Evolutionary conservation across 2,888 invertebrate genomes (phyloP), one percentile per base, ranked within the genome.

Genomic region (Lasioglossum leucozonium): DNA sequence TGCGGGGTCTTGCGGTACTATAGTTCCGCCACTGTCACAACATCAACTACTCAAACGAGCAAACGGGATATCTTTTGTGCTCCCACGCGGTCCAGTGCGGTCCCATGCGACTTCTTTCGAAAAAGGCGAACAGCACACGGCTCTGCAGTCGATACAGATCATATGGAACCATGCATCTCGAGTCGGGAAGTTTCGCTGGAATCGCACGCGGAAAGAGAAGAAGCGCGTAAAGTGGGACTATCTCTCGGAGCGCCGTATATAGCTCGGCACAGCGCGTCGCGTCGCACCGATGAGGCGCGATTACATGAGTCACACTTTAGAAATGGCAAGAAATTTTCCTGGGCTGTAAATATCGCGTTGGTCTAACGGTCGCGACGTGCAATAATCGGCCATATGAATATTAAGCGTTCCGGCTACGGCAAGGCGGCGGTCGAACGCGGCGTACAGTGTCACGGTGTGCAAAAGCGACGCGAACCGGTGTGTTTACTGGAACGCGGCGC

Each of bases 231-330:
- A 80, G 77, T 83, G 86, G 79, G 72, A 40, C 67, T 40, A 11
- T 40, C 40, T n/a, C 47, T 13, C 40, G 26, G 26, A 81, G 44
- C 58, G 26, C 81, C 72, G 75, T 81, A 85, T 85, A 71, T 77
- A 82, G 85, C 82, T 65, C 18, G 65, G 4, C 58, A 18, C 13
- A 40, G 55, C 44, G 58, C 74, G n/a, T 22, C 51, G 22, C n/a
- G 51, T 51, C 51, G 22, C 22, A 62, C 58, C 40, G 86, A 79
- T 71, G 72, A 72, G 51, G 82, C 58, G 71, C 77, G 84, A 82
- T 87, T 87, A 87, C 84, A 79, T 87, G 87, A 88, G 88, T 88
- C 88, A 88, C 62, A 47, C 71, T 44, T 75, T 85, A 72, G 79
- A 87, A 87, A 82, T 82, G 87, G 79, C 84, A 86, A 85, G 84